phyloP scores from a whole-genome alignment of 2,113 vertebrate genomes.

The Gallinago undulata region DNA sequence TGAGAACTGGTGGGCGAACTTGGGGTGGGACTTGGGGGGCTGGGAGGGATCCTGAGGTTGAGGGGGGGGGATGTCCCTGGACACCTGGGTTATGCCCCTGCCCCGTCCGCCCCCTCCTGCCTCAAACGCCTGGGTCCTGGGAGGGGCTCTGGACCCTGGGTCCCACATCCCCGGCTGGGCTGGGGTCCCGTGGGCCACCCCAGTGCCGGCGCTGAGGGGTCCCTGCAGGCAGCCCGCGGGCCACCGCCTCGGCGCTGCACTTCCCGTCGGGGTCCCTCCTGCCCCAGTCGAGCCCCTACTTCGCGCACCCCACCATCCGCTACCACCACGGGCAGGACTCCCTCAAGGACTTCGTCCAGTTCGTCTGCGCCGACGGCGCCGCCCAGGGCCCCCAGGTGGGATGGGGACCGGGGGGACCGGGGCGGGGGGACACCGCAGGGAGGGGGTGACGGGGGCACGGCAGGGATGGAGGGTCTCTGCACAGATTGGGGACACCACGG shows the following conservation, averaged over 20 bases:
- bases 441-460: too few species aligned
- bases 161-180: too few species aligned
- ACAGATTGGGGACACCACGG: background rate
- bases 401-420: conserved; percentile 31
- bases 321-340: conserved; percentile 95
- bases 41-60: too few species aligned
- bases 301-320: conserved; percentile 96
- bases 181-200: background rate
- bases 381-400: conserved; percentile 90
- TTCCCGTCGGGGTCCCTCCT: conserved; percentile 98
- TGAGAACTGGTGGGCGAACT: too few species aligned
- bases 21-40: too few species aligned
- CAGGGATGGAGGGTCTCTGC: conserved; percentile 1
- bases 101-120: too few species aligned
- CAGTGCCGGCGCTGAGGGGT: background rate
- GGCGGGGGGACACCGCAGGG: too few species aligned
- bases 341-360: conserved; percentile 96
- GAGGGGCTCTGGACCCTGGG: background rate
- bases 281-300: conserved; percentile 96
- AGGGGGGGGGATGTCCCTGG: too few species aligned
- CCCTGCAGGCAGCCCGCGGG: conserved; percentile 89
- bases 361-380: conserved; percentile 92
- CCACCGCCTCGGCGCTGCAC: conserved; percentile 92
- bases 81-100: too few species aligned
- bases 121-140: background rate